A percentile compares a stretch with the other conserved stretches of the same genome.
phyloP scores from a whole-genome alignment of 2,113 vertebrate species.

The Nettapus auritus region DNA sequence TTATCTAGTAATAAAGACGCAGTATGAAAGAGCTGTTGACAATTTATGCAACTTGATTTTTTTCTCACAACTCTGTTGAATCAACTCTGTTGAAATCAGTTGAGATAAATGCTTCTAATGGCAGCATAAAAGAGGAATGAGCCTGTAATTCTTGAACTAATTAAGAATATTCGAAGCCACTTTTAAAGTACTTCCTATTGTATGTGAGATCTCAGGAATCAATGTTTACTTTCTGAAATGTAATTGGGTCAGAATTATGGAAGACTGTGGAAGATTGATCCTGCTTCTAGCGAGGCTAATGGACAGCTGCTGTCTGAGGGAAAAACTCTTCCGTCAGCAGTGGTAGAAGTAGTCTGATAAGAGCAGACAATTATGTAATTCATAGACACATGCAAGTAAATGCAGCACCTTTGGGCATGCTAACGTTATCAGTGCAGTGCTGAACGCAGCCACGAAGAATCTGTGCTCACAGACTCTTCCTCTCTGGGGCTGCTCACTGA shows the following conservation, averaged over 20 bases:
- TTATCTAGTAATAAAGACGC: constrained; percentile 59
- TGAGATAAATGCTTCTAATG: background rate
- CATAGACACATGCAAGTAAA: background rate
- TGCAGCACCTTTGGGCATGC: background rate
- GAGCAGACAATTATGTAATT: background rate
- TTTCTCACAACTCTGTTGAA: background rate
- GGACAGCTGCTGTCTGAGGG: background rate
- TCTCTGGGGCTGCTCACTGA: background rate
- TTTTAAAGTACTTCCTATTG: background rate
- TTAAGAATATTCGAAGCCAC: constrained; percentile 27
- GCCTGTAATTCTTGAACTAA: constrained; percentile 32
- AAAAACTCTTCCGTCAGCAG: background rate
- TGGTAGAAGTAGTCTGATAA: background rate
- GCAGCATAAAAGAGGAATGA: background rate
- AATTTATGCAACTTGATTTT: background rate
- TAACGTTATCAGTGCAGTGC: background rate
- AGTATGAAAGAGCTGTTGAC: constrained; percentile 25
- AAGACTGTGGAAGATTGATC: background rate
- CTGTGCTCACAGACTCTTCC: background rate
- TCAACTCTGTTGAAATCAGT: background rate
- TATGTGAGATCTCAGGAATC: background rate
- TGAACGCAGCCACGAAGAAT: background rate
- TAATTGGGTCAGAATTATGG: constrained; percentile 11
- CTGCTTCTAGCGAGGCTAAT: background rate
- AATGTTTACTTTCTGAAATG: constrained; percentile 13